Evolutionary conservation across 2,888 invertebrate species (phyloP), one percentile per base, ranked within the genome.

Genomic region (Papilio elwesi): DNA sequence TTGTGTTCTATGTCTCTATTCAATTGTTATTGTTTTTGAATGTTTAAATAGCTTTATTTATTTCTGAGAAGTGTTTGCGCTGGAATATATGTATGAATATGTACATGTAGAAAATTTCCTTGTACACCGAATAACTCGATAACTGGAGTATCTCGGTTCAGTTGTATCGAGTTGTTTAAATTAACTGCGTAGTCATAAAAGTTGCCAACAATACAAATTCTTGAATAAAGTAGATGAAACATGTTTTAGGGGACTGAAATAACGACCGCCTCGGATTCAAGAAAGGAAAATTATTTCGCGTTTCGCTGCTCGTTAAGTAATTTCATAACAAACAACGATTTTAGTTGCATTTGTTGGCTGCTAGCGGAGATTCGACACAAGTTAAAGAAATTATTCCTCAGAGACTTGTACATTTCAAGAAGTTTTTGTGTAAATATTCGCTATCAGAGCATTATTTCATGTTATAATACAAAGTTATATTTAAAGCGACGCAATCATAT

Each of bases 261-360:
- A 68, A 59, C 68, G 49, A 59, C 48, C n/a, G 68, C 49, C 49
- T 10, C 57, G 59, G 57, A 59, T 68, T 49, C 55, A 68, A 15
- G 57, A 49, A 68, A 68, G 48, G 47, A 48, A 68, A 59, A 68
- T 68, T 68, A 68, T 68, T 59, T 68, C 11, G 36, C 57, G n/a
- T 68, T 49, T 36, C 52, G 36, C 59, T 15, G 49, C 57, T 68
- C 59, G 68, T 68, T 68, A 26, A 57, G 49, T 68, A 68, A 68
- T 68, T 57, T 68, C 36, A 68, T 59, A 59, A 68, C 57, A 68
- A 68, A 68, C 48, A 68, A 68, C 11, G 16, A 59, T 68, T 68
- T 57, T 48, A 68, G 48, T 68, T 68, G 59, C 68, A 36, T 26
- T 68, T 59, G 55, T 57, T 26, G 26, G 55, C 47, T 67, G 10